Evolutionary conservation across 1,140 invertebrate genomes (phyloP), one percentile per base, ranked within the genome.

Genomic region (Drosophila carrolli): DNA sequence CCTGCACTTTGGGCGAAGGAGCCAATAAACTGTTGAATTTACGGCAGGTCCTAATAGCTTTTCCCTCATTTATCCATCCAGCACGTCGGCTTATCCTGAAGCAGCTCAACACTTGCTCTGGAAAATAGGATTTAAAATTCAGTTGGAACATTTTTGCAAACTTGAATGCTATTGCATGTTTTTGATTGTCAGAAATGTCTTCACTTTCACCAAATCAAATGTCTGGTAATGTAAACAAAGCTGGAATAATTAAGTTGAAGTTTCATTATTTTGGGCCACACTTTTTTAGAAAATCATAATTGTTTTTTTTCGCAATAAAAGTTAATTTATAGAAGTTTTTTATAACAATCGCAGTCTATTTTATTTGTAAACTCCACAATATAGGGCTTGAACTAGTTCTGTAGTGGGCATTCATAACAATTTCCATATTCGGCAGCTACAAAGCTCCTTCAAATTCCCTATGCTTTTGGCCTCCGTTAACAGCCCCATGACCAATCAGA

Each of bases 11-110:
- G 47, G 55, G 27, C n/a, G 40, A 48, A 44, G 46, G 43, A 67
- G 56, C 84, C 79, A 88, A 88, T 88, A 88, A 88, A 88, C 79
- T 79, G 84, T 76, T 80, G 61, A 88, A 77, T 78, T 88, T 89
- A 88, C 79, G 72, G 56, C 84, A 74, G 48, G 46, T 63, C 53
- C 76, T 88, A 86, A 86, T 86, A 83, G 83, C 83, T 83, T 76
- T 83, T 80, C 76, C 62, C 67, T 82, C 79, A 83, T 77, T 88
- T 73, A 67, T 76, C 75, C 51, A 35, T 43, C 41, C 47, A 16
- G 44, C 11, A 16, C 57, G n/a, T 37, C 38, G 19, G 40, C 60
- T 61, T 46, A 35, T 43, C 7, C 37, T 46, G 51, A n/a, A 61
- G 37, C 61, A 62, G 23, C 55, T 80, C 74, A 72, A 75, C 75